A percentile compares a stretch with the other conserved stretches of the same genome.
phyloP scores from a whole-genome alignment of 1,140 invertebrate genomes.

The Drosophila lowei region DNA sequence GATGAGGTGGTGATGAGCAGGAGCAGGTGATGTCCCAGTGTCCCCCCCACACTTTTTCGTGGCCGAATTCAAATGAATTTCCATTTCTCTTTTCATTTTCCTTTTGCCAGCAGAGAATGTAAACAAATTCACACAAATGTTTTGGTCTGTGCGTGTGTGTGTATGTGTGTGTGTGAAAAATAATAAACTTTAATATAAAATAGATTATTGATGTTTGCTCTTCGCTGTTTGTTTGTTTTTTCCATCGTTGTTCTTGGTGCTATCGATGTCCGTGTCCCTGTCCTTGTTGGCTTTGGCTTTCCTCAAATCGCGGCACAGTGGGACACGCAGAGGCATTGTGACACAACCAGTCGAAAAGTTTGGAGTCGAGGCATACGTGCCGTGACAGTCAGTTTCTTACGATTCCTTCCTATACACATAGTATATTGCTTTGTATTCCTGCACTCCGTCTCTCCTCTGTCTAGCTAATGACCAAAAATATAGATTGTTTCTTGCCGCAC shows the following conservation, averaged over 20 bases:
- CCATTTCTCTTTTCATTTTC: constrained; percentile 24
- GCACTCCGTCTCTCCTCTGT: no score
- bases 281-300: constrained; percentile 8
- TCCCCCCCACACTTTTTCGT: constrained; percentile 5
- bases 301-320: constrained; percentile 2
- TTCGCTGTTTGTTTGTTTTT: constrained; percentile 29
- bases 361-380: no score
- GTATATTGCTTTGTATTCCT: no score
- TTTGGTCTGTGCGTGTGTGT: not conserved
- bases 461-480: no score
- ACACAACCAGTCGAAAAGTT: no score
- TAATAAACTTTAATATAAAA: constrained; percentile 59
- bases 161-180: constrained; percentile 21
- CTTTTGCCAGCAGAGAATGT: constrained; percentile 18
- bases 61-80: constrained; percentile 37
- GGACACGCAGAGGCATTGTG: no score
- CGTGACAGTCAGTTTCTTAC: no score
- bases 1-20: constrained; percentile 34
- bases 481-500: no score
- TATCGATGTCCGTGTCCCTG: constrained; percentile 6
- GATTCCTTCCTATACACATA: no score
- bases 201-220: constrained; percentile 50
- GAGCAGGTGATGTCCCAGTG: constrained; percentile 18
- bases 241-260: constrained; percentile 24
- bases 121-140: constrained; percentile 35